Conservation (phyloP, 1,140 invertebrate genomes). For the Cyclargus thomasi region DNA sequence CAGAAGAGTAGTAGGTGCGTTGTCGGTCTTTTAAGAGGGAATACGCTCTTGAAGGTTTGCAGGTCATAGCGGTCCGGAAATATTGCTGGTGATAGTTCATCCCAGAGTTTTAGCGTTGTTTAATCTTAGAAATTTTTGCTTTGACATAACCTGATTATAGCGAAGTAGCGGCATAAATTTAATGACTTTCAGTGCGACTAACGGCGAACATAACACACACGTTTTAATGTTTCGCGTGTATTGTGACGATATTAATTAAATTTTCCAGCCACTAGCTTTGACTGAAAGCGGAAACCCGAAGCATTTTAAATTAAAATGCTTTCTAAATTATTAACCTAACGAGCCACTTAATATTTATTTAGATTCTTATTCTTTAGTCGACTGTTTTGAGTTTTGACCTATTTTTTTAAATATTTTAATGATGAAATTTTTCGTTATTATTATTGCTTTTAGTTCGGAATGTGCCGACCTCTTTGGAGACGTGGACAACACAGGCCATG, state of each 20-base stretch:
- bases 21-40: too few relatives aligned
- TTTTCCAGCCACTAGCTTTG: slow-evolving; percentile 10
- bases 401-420: background rate
- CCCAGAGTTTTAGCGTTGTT: too few relatives aligned
- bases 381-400: background rate
- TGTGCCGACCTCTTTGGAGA: background rate
- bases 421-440: too few relatives aligned
- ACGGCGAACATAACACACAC: too few relatives aligned
- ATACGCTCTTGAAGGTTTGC: too few relatives aligned
- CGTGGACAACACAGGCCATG: background rate
- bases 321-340: background rate
- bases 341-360: background rate
- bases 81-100: too few relatives aligned
- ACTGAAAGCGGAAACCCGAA: background rate
- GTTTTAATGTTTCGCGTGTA: background rate
- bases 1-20: too few relatives aligned
- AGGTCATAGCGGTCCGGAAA: too few relatives aligned
- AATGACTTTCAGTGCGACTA: background rate
- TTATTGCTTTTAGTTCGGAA: too few relatives aligned
- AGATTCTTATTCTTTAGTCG: background rate
- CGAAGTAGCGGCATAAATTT: background rate
- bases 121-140: too few relatives aligned
- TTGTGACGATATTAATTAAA: slow-evolving; percentile 8
- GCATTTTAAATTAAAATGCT: background rate
- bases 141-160: too few relatives aligned